Evolutionary conservation across 1,140 invertebrate genomes (phyloP).

Genomic region (Heliconius hermathena): DNA sequence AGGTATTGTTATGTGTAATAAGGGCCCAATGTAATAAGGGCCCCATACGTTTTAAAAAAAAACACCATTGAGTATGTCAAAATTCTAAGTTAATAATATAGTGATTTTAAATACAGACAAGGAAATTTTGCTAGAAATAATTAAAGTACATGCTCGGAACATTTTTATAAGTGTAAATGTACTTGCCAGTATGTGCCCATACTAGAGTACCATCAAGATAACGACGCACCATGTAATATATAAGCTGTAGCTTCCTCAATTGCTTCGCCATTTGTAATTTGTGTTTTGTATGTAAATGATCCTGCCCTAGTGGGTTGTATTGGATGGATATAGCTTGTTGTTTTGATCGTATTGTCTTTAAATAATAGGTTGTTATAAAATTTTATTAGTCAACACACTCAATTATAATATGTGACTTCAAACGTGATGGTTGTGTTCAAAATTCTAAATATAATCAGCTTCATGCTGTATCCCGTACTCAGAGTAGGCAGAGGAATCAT

Average conservation of each 20-base stretch:
- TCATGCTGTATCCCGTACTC: too few species aligned
- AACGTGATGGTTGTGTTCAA: too few species aligned
- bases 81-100: not conserved
- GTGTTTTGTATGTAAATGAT: constrained; percentile 7
- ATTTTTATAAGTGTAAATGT: not conserved
- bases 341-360: not conserved
- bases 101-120: not conserved
- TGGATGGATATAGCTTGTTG: not conserved
- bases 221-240: not conserved
- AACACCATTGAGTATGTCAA: too few species aligned
- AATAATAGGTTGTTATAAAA: not conserved
- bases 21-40: too few species aligned
- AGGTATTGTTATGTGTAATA: too few species aligned
- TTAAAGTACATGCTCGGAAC: not conserved
- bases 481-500: too few species aligned
- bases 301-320: not conserved
- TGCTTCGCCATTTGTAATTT: constrained; percentile 8
- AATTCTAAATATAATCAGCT: too few species aligned
- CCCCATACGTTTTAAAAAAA: too few species aligned
- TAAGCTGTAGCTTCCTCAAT: constrained; percentile 4
- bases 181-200: not conserved
- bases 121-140: not conserved
- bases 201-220: not conserved
- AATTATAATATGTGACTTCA: too few species aligned
- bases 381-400: not conserved